These are phyloP conservation scores for Melanostoma scalare DNA, from an alignment of 2,888 invertebrate species.

Conservation along the genomic window DNA sequence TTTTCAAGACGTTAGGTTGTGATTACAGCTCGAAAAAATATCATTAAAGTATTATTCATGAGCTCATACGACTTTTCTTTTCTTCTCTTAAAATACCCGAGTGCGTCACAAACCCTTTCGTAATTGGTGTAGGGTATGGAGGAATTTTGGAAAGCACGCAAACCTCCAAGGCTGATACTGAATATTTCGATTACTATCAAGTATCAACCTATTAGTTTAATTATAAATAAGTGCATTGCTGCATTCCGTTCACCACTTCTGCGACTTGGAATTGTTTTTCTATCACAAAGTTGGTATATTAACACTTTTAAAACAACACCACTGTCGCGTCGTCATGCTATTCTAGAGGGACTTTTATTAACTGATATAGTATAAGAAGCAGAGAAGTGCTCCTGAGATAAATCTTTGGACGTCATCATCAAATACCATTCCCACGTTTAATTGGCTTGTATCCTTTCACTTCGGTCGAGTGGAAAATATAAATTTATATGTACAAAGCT, in stretches of 20 bases:
- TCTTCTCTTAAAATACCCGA: background rate
- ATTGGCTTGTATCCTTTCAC: constrained; percentile 71
- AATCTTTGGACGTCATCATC: constrained; percentile 71
- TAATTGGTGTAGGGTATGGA: constrained; percentile 11
- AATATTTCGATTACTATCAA: constrained; percentile 37
- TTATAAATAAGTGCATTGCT: constrained; percentile 43
- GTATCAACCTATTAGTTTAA: constrained; percentile 27
- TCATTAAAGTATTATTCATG: too few species aligned
- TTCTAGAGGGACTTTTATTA: constrained; percentile 14
- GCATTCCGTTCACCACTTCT: constrained; percentile 38
- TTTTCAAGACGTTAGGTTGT: too few species aligned
- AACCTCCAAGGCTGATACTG: constrained; percentile 1
- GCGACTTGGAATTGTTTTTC: constrained; percentile 10
- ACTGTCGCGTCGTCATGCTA: background rate
- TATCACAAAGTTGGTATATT: constrained; percentile 3
- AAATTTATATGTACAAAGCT: background rate
- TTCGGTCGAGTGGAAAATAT: constrained; percentile 35
- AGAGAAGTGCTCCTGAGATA: constrained; percentile 52
- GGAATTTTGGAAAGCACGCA: constrained; percentile 56
- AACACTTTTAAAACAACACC: background rate
- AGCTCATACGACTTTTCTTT: too few species aligned
- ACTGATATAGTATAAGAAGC: constrained; percentile 22
- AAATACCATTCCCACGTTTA: constrained; percentile 72
- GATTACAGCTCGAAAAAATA: too few species aligned
- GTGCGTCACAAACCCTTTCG: constrained; percentile 20